These are phyloP conservation scores for Heterotilapia buettikoferi DNA, from an alignment of 2,113 vertebrate genomes.

Conservation along the genomic window DNA sequence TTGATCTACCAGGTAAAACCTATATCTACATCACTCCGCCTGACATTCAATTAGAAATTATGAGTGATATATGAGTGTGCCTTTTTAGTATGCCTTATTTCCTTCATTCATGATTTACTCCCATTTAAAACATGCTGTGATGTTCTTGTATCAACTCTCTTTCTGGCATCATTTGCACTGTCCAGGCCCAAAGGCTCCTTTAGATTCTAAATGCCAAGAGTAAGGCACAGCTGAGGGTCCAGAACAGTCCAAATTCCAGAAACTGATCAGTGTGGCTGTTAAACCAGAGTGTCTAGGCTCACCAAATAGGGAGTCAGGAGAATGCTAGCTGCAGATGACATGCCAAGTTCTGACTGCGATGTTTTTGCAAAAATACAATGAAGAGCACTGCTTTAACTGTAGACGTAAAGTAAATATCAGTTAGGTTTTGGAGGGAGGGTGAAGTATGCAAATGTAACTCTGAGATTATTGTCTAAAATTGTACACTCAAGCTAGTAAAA, in stretches of 20 bases:
- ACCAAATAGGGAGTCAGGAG: background rate
- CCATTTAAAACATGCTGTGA: background rate
- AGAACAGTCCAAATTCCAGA: background rate
- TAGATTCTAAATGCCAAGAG: background rate
- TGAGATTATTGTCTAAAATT: background rate
- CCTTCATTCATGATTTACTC: background rate
- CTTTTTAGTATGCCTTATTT: background rate
- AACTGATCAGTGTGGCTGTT: background rate
- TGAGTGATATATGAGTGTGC: background rate
- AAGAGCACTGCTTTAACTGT: background rate
- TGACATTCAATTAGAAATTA: background rate
- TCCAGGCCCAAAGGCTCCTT: background rate
- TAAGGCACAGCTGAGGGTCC: background rate
- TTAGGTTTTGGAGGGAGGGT: background rate
- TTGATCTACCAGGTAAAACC: background rate
- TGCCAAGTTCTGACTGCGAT: background rate
- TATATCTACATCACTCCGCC: background rate
- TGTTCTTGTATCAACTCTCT: background rate
- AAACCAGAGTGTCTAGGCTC: background rate
- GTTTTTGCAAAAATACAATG: background rate
- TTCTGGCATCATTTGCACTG: background rate
- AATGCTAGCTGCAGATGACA: background rate
- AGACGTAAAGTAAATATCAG: background rate
- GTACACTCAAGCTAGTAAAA: background rate
- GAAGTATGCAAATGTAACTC: background rate